A percentile compares a stretch with the other conserved stretches of the same genome.
Conservation (phyloP, 2,888 invertebrate species). For the Lasioglossum zephyrum region DNA sequence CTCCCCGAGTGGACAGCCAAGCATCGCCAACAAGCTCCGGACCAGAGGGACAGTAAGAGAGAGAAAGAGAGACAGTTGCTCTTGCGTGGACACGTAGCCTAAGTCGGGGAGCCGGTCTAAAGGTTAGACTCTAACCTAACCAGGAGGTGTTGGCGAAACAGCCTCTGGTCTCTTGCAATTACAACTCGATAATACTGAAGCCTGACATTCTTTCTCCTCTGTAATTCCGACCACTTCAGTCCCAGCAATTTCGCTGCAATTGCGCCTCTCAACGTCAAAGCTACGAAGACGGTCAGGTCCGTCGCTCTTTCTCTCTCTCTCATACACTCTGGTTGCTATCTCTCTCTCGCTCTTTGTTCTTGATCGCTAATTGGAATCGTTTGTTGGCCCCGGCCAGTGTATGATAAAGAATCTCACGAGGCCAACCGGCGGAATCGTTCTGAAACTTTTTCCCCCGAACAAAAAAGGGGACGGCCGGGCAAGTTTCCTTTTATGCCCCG, state of each 20-base stretch:
- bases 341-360: slow-evolving; percentile 9
- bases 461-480: slow-evolving; percentile 7
- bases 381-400: slow-evolving; percentile 27
- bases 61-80: neutral
- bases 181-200: slow-evolving; percentile 32
- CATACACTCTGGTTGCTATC: neutral
- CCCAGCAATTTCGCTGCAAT: slow-evolving; percentile 43
- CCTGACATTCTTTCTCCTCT: slow-evolving; percentile 30
- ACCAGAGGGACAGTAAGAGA: too few relatives aligned
- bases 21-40: neutral
- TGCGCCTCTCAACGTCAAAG: slow-evolving; percentile 38
- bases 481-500: neutral
- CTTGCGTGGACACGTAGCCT: neutral
- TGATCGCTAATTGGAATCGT: slow-evolving; percentile 41
- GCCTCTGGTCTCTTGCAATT: slow-evolving; percentile 15
- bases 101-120: neutral
- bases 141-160: neutral
- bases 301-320: neutral
- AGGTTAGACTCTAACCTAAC: neutral
- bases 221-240: slow-evolving; percentile 28
- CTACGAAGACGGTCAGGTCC: slow-evolving; percentile 1
- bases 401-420: slow-evolving; percentile 32
- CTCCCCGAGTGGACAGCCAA: neutral
- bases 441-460: neutral
- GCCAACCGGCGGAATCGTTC: slow-evolving; percentile 1